Percentiles rank a stretch among this genome's conserved stretches.
These are phyloP conservation scores for Laterallus jamaicensis DNA, from an alignment of 2,113 vertebrate species.

Conservation along the genomic window DNA sequence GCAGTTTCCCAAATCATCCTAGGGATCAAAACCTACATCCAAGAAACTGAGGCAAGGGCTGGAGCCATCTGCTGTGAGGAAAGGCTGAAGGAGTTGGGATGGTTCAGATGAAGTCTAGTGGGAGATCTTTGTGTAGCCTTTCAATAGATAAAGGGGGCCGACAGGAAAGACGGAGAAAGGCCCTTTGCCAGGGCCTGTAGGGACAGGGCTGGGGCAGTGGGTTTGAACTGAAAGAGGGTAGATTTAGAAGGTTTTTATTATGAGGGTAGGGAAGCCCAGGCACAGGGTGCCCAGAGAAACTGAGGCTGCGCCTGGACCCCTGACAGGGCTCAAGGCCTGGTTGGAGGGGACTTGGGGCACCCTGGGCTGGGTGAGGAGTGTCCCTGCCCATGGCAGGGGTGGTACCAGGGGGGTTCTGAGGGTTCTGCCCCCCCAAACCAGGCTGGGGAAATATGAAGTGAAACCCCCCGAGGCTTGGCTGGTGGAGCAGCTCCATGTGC, in stretches of 20 bases:
- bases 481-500: fast-evolving
- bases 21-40: neutral
- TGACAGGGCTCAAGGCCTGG: neutral
- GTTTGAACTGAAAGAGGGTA: neutral
- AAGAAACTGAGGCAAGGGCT: neutral
- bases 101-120: neutral
- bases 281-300: neutral
- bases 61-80: neutral
- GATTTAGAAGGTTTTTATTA: neutral
- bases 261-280: neutral
- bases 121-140: neutral
- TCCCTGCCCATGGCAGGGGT: neutral
- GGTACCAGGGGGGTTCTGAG: neutral
- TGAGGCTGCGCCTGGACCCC: neutral
- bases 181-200: neutral
- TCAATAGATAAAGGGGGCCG: neutral
- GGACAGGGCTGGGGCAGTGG: neutral
- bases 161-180: neutral
- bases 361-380: neutral
- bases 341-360: neutral
- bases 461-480: neutral
- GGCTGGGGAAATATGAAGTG: neutral
- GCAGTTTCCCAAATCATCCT: neutral
- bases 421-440: neutral
- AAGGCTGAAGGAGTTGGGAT: neutral